Base-by-base conservation (phyloP, 2,888 invertebrate genomes). In the Miltochrista miniata region DNA sequence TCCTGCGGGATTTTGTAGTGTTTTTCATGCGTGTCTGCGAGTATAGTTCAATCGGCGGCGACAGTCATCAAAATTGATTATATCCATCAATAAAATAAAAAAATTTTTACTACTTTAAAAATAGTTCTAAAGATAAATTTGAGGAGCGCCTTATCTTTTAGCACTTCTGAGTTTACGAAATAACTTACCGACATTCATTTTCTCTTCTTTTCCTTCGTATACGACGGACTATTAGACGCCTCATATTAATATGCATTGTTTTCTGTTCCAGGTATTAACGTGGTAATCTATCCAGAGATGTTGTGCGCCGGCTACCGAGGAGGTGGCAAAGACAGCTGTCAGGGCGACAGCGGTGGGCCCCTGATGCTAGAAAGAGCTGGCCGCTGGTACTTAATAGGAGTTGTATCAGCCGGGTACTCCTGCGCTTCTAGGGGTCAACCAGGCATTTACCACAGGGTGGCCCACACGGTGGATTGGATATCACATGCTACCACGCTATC, bases 401-500 rank as follows among this genome's bases (percentile, higher is more conserved):
- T 98, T 14, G 98, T 98, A 0, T 98, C 98, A 0, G 98, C 98
- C 0, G 98, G 98, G 3, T 98, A 98, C 86, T 97, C 97, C 0
- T 98, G 98, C 76, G 98, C 98, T 0, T 97, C 98, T 74, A 93
- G 97, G 12, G 97, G 98, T 13, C 98, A 98, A 76, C 98, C 98
- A 0, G 98, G 98, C 43, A 98, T 98, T 70, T 98, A 98, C 87
- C 98, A 98, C 81, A 93, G 98, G 66, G 98, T 98, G 7, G 96
- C 98, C 0, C 96, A 97, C 76, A 98, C 98, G 0, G 97, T 98
- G 7, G 98, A 98, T 82, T 98, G 98, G 98, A 97, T 98, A 67
- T 93, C 94, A 54, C 93, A 94, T 63, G 93, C 94, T 1, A 93
- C 91, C 0, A 90, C 90, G 0, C 69, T 90, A 0, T 79, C 90